Conservation (phyloP, 2,113 vertebrate species). For the Globicephala melas region DNA sequence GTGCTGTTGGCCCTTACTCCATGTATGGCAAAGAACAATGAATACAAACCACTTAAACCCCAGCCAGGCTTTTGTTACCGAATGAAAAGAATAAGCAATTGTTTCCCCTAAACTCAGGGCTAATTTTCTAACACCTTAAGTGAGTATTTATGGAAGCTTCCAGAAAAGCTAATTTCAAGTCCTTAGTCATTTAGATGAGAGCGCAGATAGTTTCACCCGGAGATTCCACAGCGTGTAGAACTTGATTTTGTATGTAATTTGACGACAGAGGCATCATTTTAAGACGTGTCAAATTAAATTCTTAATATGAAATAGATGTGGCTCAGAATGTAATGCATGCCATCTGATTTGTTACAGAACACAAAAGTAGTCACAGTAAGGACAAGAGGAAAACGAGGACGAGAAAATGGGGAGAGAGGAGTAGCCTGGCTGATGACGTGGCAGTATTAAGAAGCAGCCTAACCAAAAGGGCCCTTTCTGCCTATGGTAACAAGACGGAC, state of each 20-base stretch:
- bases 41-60: conserved; percentile 23
- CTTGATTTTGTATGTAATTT: background rate
- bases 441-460: conserved; percentile 83
- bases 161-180: background rate
- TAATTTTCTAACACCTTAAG: conserved; percentile 43
- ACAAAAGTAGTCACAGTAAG: conserved; percentile 84
- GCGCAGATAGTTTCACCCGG: background rate
- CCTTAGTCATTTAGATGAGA: background rate
- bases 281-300: background rate
- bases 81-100: conserved; percentile 74
- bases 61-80: conserved; percentile 63
- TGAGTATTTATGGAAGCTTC: conserved; percentile 64
- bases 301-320: background rate
- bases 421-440: conserved; percentile 82
- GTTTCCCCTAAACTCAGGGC: conserved; percentile 60
- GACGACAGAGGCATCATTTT: background rate
- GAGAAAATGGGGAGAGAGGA: conserved; percentile 67
- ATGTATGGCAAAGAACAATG: conserved; percentile 67
- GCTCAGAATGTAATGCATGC: background rate
- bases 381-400: conserved; percentile 80
- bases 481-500: conserved; percentile 77
- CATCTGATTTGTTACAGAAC: conserved; percentile 81
- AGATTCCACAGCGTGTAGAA: background rate
- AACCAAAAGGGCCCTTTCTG: conserved; percentile 75
- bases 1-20: conserved; percentile 66